phyloP scores from a whole-genome alignment of 2,888 invertebrate species.

The Fragum fragum region DNA sequence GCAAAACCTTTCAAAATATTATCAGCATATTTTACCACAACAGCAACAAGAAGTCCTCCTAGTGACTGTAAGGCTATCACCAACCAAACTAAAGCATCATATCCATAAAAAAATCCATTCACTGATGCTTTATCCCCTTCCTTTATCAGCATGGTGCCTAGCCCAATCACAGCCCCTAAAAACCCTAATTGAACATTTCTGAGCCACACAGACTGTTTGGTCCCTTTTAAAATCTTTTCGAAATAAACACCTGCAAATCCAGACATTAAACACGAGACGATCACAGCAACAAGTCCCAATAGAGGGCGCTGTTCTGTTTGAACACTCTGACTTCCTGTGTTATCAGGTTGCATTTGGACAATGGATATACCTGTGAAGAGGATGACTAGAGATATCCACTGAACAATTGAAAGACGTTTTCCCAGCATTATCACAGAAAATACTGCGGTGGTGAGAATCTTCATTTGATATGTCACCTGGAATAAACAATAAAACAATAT shows the following conservation, averaged over 20 bases:
- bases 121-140: conserved; percentile 82
- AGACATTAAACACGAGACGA: conserved; percentile 92
- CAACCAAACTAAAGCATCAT: conserved; percentile 90
- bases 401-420: conserved; percentile 85
- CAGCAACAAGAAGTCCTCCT: conserved; percentile 98
- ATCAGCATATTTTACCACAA: conserved; percentile 99
- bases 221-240: conserved; percentile 96
- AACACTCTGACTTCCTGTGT: conserved; percentile 15
- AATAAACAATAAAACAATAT: too few species aligned
- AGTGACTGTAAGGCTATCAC: conserved; percentile 95
- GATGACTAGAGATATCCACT: conserved; percentile 87
- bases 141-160: conserved; percentile 91
- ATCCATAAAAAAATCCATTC: conserved; percentile 91
- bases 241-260: conserved; percentile 99
- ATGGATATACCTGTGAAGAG: conserved; percentile 87
- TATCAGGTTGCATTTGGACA: conserved; percentile 86
- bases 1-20: conserved; percentile 98
- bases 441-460: conserved; percentile 88
- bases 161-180: conserved; percentile 95
- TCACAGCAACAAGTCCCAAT: conserved; percentile 82
- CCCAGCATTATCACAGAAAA: conserved; percentile 88
- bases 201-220: conserved; percentile 96
- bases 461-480: conserved; percentile 88
- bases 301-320: conserved; percentile 75
- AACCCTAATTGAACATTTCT: conserved; percentile 98